Conservation (phyloP, 2,888 invertebrate genomes). For the Eilema griseolum region DNA sequence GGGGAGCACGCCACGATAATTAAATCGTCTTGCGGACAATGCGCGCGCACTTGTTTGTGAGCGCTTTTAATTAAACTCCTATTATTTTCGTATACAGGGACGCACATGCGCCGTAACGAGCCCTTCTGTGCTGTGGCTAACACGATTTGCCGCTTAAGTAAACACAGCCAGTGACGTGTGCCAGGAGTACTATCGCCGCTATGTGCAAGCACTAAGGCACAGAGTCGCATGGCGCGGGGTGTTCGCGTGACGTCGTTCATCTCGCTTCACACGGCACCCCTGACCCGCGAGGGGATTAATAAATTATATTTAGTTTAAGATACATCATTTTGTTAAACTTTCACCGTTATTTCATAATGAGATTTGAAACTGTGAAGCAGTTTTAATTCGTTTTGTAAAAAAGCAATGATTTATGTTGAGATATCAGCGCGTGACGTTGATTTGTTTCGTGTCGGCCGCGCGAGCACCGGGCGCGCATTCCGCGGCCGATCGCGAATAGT, state of each 20-base stretch:
- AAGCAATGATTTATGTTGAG: conserved; percentile 39
- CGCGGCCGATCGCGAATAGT: conserved; percentile 25
- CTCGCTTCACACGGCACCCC: conserved; percentile 56
- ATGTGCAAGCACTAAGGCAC: not conserved
- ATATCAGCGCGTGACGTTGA: conserved; percentile 39
- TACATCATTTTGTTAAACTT: conserved; percentile 47
- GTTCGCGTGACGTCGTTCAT: conserved; percentile 34
- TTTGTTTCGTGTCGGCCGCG: conserved; percentile 33
- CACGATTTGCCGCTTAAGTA: conserved; percentile 55
- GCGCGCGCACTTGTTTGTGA: conserved; percentile 37
- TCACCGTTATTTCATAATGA: conserved; percentile 43
- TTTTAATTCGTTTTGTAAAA: conserved; percentile 49
- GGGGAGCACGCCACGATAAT: conserved; percentile 32
- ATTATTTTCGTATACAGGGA: conserved; percentile 49
- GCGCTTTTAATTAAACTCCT: conserved; percentile 59
- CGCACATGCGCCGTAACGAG: conserved; percentile 42
- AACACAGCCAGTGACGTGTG: conserved; percentile 32
- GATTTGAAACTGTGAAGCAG: conserved; percentile 47
- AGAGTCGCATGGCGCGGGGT: conserved; percentile 13
- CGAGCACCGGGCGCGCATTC: too few species aligned
- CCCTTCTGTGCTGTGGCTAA: conserved; percentile 44
- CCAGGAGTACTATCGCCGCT: not conserved
- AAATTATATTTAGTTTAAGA: conserved; percentile 49
- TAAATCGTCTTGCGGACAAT: conserved; percentile 47
- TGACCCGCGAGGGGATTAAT: conserved; percentile 52